phyloP scores from a whole-genome alignment of 1,140 invertebrate species.

The Drosophila melanica region DNA sequence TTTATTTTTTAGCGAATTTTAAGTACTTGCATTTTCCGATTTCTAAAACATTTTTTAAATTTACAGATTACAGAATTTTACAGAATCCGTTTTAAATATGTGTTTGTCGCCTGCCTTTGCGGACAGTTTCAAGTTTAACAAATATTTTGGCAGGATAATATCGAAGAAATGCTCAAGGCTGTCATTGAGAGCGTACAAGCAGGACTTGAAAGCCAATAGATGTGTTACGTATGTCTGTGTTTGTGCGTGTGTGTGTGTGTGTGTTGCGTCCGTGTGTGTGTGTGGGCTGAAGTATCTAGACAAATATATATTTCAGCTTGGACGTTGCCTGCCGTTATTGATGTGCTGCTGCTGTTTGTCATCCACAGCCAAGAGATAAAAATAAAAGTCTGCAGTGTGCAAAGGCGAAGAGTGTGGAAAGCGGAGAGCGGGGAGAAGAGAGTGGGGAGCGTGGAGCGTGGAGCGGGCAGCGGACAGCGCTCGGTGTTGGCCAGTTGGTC shows the following conservation, averaged over 20 bases:
- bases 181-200: slow-evolving; percentile 9
- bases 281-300: slow-evolving; percentile 21
- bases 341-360: slow-evolving; percentile 55
- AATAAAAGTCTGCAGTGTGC: slow-evolving; percentile 55
- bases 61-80: too few species aligned
- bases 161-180: slow-evolving; percentile 8
- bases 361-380: slow-evolving; percentile 59
- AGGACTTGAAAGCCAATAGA: slow-evolving; percentile 31
- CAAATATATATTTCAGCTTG: slow-evolving; percentile 28
- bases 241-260: background rate
- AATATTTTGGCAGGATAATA: slow-evolving; percentile 23
- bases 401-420: background rate
- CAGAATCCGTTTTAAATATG: too few species aligned
- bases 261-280: too few species aligned
- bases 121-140: slow-evolving; percentile 16
- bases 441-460: background rate
- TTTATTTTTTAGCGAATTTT: too few species aligned
- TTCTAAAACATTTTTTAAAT: too few species aligned
- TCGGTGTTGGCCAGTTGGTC: slow-evolving; percentile 32
- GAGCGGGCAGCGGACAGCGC: background rate
- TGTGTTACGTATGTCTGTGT: background rate
- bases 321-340: slow-evolving; percentile 50
- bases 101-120: too few species aligned
- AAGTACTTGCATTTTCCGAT: too few species aligned
- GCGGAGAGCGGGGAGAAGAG: too few species aligned